Base-by-base conservation (phyloP, 2,797 vertebrate species). In the Chiroxiphia lanceolata region DNA sequence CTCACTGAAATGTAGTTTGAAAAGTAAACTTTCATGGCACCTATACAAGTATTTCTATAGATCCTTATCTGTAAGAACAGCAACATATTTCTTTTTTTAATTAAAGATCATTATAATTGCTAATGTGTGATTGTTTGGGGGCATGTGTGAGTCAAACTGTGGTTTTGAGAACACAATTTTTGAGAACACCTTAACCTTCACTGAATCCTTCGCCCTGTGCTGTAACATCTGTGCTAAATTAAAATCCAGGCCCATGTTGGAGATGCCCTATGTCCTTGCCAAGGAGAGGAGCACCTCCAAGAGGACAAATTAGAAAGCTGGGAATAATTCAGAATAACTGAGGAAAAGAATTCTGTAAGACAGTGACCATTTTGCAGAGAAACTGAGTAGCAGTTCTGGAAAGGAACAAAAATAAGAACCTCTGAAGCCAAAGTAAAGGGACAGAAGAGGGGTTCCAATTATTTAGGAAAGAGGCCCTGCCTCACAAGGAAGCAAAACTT, bases 61-160 rank as follows among this genome's bases (percentile, higher is more conserved):
- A 97, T 96, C 42, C 65, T 94, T 96, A 97, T 97, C 93, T 94
- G 72, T 82, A 77, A 93, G 74, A 94, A 83, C 70, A 95, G 90
- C 87, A 97, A 77, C 94, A 67, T 91, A 92, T n/a, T 95, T 95
- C 60, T 96, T 91, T 93, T 96, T 97, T 96, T 96, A 97, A 97
- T 96, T 97, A 96, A 96, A 90, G 69, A 95, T 95, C 94, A 95
- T 96, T 95, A 86, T 95, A 95, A 93, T 96, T 96, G 94, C 93
- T 97, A 97, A 97, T 94, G 92, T 85, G 8, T 81, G 88, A 56
- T 90, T 93, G 88, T 96, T 95, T 95, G 88, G 95, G 94, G 93
- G 93, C 94, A 96, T 93, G 59, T 51, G 50, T 95, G 96, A 96
- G 93, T 97, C 95, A 93, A 96, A 77, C 72, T 89, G 93, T 78